Base-by-base conservation (phyloP, 2,797 vertebrate genomes). In the Choloepus didactylus region DNA sequence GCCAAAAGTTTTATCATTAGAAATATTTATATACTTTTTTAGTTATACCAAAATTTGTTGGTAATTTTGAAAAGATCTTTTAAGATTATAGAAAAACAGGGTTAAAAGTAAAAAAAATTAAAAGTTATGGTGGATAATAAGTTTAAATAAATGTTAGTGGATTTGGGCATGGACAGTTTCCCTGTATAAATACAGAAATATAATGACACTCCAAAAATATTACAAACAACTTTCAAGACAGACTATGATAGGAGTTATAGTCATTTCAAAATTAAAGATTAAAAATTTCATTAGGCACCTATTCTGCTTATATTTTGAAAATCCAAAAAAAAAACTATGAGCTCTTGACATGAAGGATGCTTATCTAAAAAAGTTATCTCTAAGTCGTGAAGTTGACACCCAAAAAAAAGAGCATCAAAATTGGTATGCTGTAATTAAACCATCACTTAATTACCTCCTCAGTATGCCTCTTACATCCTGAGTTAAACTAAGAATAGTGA, bases 401-500 rank as follows among this genome's bases (percentile, higher is more conserved):
- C 95, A 91, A 59, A 77, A 67, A 46, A 59, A 93, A 87, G 73
- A 66, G 3, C 60, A 80, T 46, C 92, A 86, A 44, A 56, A 56
- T 56, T 95, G 31, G 41, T 44, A 76, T 62, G 3, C 10, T 81
- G 12, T 83, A 93, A 44, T 89, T 81, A 94, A 95, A 91, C 41
- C 29, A 77, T 89, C 44, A 80, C 8, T 91, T 93, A 84, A 76
- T 92, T 88, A 75, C 10, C 1, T 87, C 18, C 3, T 82, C 35
- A 21, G 77, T 93, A n/a, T 82, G 14, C 27, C 3, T 64, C 6
- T 67, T 29, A 38, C 1, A 59, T 91, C 73, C 46, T 85, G 16
- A 97, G 38, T 85, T 93, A 93, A 87, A 92, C 23, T 94, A 66
- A 81, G 85, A 82, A 66, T 56, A 94, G 29, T 90, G 29, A 92